These are phyloP conservation scores for Lepisosteus oculatus DNA, from an alignment of 2,113 vertebrate genomes.

Conservation along the genomic window DNA sequence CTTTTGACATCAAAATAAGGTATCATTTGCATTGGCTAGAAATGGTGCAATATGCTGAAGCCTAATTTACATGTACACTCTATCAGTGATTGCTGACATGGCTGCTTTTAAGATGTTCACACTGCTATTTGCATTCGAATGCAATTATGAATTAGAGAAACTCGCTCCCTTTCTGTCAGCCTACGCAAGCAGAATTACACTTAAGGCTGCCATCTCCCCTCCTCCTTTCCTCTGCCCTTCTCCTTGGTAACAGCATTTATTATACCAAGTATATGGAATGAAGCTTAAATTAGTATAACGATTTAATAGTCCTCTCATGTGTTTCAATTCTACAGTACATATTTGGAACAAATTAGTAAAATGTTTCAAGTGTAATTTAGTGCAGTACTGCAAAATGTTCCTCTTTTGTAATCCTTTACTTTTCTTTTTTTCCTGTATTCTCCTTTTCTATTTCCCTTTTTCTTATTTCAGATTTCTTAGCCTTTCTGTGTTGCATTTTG, in stretches of 20 bases:
- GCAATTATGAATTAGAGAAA: slow-evolving; percentile 37
- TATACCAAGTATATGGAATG: too few species aligned
- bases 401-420: too few species aligned
- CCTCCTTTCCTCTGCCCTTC: background rate
- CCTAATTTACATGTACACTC: slow-evolving; percentile 11
- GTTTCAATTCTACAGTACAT: too few species aligned
- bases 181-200: slow-evolving; percentile 9
- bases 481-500: too few species aligned
- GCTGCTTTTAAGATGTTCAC: slow-evolving; percentile 29
- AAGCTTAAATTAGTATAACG: too few species aligned
- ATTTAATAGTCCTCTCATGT: too few species aligned
- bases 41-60: slow-evolving; percentile 16
- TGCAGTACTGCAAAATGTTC: too few species aligned
- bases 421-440: too few species aligned
- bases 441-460: too few species aligned
- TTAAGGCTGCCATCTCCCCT: background rate
- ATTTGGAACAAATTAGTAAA: too few species aligned
- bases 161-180: slow-evolving; percentile 27
- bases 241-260: background rate
- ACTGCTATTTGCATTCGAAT: slow-evolving; percentile 34
- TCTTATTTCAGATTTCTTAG: too few species aligned
- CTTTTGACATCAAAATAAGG: slow-evolving; percentile 24
- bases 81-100: slow-evolving; percentile 22
- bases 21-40: slow-evolving; percentile 13
- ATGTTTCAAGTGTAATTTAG: too few species aligned